Percentiles rank a stretch among this genome's conserved stretches.
Evolutionary conservation across 2,797 vertebrate genomes (phyloP).

Genomic region (Eulemur coronatus): DNA sequence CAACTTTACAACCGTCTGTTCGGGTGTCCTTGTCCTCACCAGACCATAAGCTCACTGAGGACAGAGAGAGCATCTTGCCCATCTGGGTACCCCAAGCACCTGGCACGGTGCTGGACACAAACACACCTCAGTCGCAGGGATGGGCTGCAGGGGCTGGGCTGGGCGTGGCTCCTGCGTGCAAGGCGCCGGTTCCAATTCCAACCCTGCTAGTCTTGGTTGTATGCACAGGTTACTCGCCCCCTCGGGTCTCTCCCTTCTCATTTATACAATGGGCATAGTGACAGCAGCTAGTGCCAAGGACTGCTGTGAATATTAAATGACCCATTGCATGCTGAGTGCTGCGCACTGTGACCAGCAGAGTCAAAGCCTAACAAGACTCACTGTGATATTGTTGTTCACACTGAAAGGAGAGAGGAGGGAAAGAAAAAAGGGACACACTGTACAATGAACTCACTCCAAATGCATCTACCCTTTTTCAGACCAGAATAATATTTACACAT

Average conservation of each 20-base stretch:
- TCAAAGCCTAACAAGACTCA: no score
- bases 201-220: neutral
- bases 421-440: accelerated
- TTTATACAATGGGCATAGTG: neutral
- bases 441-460: neutral
- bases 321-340: no score
- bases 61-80: neutral
- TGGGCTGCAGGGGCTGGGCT: accelerated
- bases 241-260: neutral
- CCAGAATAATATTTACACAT: neutral
- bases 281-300: no score
- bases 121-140: neutral
- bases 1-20: neutral
- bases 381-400: no score
- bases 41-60: neutral
- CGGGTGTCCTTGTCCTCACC: neutral
- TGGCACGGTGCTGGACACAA: accelerated
- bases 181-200: neutral
- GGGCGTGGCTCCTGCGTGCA: neutral
- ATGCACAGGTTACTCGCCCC: neutral
- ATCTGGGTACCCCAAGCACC: no score
- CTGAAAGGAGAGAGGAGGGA: neutral
- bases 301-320: no score
- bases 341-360: no score
- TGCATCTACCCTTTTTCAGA: neutral